These are phyloP conservation scores for Aphelinus atriplicis DNA, from an alignment of 1,140 invertebrate species.

Conservation along the genomic window DNA sequence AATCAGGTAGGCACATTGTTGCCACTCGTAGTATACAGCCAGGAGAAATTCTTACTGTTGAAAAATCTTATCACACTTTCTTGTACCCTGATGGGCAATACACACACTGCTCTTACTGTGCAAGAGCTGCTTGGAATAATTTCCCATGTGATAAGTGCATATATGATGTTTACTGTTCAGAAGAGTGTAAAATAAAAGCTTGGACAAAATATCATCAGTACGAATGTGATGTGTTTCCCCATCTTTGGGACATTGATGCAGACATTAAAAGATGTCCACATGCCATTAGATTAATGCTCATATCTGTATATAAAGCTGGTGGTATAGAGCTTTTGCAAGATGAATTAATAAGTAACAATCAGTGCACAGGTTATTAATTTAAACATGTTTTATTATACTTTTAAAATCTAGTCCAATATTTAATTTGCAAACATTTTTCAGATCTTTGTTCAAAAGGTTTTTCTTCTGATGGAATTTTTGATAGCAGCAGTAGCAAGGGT, in stretches of 20 bases:
- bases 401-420: not conserved
- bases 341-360: slow-evolving; percentile 60
- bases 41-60: slow-evolving; percentile 29
- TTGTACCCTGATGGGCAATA: too few species aligned
- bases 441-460: slow-evolving; percentile 57
- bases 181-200: too few species aligned
- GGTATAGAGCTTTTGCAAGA: slow-evolving; percentile 62
- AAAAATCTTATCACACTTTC: slow-evolving; percentile 1
- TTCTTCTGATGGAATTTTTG: slow-evolving; percentile 57
- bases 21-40: slow-evolving; percentile 18
- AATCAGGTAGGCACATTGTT: slow-evolving; percentile 10
- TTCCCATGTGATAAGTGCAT: too few species aligned
- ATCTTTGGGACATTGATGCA: slow-evolving; percentile 54
- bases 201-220: too few species aligned
- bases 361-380: slow-evolving; percentile 9
- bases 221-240: too few species aligned
- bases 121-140: too few species aligned
- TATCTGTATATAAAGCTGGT: slow-evolving; percentile 66
- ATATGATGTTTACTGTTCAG: too few species aligned
- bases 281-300: slow-evolving; percentile 72
- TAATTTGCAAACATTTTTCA: slow-evolving; percentile 33
- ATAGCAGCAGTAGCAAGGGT: slow-evolving; percentile 78
- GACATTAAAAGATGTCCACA: slow-evolving; percentile 74
- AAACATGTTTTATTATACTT: not conserved
- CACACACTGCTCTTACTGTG: too few species aligned